Conservation (phyloP, 2,113 vertebrate genomes). For the Eidolon helvum region DNA sequence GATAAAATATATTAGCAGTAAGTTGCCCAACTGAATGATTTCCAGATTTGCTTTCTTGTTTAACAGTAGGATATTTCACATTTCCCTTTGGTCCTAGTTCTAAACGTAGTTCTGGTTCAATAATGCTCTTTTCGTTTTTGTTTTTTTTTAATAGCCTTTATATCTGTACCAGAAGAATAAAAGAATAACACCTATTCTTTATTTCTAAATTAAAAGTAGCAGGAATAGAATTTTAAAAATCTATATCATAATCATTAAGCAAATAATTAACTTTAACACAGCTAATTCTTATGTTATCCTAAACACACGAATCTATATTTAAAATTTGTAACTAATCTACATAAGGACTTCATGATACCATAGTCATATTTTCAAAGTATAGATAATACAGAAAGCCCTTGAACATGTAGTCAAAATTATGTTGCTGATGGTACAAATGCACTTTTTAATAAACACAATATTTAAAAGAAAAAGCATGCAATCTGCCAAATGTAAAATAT, state of each 20-base stretch:
- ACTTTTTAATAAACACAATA: neutral
- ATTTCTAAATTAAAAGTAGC: constrained; percentile 17
- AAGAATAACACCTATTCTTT: constrained; percentile 9
- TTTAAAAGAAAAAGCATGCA: neutral
- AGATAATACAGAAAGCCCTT: neutral
- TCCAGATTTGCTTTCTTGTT: constrained; percentile 62
- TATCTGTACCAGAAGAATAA: neutral
- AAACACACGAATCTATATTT: neutral
- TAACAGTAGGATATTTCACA: constrained; percentile 68
- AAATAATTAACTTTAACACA: constrained; percentile 14
- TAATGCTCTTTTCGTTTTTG: neutral
- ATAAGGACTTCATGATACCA: neutral
- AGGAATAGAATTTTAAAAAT: neutral
- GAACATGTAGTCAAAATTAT: neutral
- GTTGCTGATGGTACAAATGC: neutral
- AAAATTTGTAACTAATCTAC: neutral
- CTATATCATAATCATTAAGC: neutral
- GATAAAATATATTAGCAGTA: constrained; percentile 69
- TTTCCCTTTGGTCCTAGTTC: constrained; percentile 45
- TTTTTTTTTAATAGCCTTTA: neutral
- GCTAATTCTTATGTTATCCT: neutral
- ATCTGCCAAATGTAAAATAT: constrained; percentile 8
- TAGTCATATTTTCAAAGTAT: neutral
- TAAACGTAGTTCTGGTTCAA: constrained; percentile 31
- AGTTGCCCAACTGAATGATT: constrained; percentile 45